Conservation (phyloP, 2,113 vertebrate species). For the Seriola quinqueradiata region DNA sequence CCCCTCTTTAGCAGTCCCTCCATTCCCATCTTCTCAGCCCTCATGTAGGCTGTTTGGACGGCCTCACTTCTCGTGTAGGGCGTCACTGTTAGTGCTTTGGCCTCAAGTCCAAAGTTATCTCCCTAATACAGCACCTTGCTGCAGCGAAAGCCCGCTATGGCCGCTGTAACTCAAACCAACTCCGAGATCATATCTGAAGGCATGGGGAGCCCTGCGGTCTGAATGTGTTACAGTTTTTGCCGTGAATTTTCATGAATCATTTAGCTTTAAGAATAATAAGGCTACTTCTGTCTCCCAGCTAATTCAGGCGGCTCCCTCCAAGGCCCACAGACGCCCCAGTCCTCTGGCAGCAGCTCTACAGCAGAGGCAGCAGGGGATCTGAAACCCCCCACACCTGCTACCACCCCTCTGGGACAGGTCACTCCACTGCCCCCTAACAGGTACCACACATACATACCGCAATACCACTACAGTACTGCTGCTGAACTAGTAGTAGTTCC, state of each 20-base stretch:
- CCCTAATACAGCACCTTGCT: slow-evolving; percentile 53
- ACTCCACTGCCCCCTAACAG: slow-evolving; percentile 90
- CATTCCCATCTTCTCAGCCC: slow-evolving; percentile 16
- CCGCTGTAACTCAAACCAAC: slow-evolving; percentile 39
- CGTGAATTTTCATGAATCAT: slow-evolving; percentile 1
- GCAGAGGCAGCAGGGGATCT: slow-evolving; percentile 91
- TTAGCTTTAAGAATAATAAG: slow-evolving; percentile 16
- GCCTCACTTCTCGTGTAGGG: slow-evolving; percentile 53
- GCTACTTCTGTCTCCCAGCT: slow-evolving; percentile 79
- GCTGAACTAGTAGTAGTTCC: background rate
- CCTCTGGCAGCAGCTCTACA: slow-evolving; percentile 93
- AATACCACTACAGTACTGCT: background rate
- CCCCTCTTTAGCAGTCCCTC: slow-evolving; percentile 38
- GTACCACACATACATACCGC: slow-evolving; percentile 73
- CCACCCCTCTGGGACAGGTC: slow-evolving; percentile 94
- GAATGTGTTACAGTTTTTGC: slow-evolving; percentile 31
- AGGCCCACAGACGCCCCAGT: slow-evolving; percentile 96
- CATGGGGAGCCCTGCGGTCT: slow-evolving; percentile 15
- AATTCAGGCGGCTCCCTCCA: slow-evolving; percentile 96
- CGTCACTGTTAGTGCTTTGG: slow-evolving; percentile 54
- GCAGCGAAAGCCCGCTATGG: slow-evolving; percentile 41
- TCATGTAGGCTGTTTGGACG: slow-evolving; percentile 31
- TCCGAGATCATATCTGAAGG: slow-evolving; percentile 44
- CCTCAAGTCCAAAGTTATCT: slow-evolving; percentile 65
- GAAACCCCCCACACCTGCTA: slow-evolving; percentile 94